Evolutionary conservation across 2,888 invertebrate species (phyloP), one percentile per base, ranked within the genome.

Genomic region (Heliconius erato): DNA sequence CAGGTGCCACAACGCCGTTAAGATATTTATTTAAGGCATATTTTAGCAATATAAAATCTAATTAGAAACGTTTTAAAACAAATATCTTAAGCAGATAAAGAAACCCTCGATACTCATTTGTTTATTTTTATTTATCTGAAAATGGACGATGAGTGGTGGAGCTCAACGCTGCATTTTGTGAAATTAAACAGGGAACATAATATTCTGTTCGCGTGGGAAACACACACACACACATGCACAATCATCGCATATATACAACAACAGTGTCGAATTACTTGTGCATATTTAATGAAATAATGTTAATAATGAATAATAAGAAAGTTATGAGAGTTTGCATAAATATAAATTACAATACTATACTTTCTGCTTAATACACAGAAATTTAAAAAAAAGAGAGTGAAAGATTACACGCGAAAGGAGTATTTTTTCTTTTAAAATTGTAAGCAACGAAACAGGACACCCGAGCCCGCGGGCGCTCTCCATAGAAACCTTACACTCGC

Each of bases 381-480:
- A 6, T 71, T 19, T 0, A 54, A 23, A 54, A 40, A 40, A 69
- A 40, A 12, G 9, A 40, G 26, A 72, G 14, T 19, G 7, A 49
- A 44, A 72, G 44, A 44, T 26, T 49, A 72, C 44, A 72, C 72
- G 72, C 72, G 44, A 44, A 72, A 49, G 49, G 72, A 72, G 44
- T 49, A 16, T 72, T 49, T 28, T 72, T 49, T 49, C 72, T 49
- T 72, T 72, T 19, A 49, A 72, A 49, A 72, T 40, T 5, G 71
- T n/a, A 71, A 71, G 40, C 71, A 71, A 71, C 40, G 72, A 72
- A 49, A 72, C 72, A 49, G 72, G 72, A 72, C 72, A 72, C 72
- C 44, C 72, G 72, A 49, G 49, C 72, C 49, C 44, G 72, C 72
- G 49, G 72, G 72, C 72, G 49, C 44, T 49, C 11, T 44, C 44